Percentiles rank a stretch among this genome's conserved stretches.
phyloP scores from a whole-genome alignment of 2,113 vertebrate genomes.

The Corapipo altera region DNA sequence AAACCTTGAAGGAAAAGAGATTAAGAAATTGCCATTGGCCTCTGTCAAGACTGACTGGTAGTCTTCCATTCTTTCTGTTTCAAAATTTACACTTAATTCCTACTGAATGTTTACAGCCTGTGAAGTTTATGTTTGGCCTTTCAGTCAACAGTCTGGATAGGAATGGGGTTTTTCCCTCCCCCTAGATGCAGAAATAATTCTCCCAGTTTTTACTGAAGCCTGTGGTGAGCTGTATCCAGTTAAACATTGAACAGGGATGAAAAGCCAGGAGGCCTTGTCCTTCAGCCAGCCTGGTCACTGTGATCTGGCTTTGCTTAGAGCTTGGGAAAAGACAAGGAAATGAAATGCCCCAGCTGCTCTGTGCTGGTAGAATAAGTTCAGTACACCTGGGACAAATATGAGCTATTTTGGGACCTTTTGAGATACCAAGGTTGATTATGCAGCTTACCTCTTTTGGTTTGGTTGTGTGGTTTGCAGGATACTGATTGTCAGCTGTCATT shows the following conservation, averaged over 20 bases:
- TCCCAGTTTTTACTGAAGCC: not conserved
- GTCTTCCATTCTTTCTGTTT: not conserved
- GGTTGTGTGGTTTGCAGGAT: not conserved
- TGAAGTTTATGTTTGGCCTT: not conserved
- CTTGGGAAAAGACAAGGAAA: not conserved
- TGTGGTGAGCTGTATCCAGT: not conserved
- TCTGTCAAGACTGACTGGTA: not conserved
- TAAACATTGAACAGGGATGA: not conserved
- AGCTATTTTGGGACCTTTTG: not conserved
- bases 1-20: not conserved
- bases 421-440: not conserved
- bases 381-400: not conserved
- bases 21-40: not conserved
- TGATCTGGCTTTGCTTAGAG: not conserved
- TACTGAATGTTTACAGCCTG: not conserved
- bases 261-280: not conserved
- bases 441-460: not conserved
- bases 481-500: constrained; percentile 33
- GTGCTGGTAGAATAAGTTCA: not conserved
- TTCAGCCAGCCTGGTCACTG: not conserved
- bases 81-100: not conserved
- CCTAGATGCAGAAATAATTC: not conserved
- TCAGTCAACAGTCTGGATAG: not conserved
- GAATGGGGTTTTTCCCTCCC: not conserved
- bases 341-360: not conserved